Base-by-base conservation (phyloP, 1,140 invertebrate genomes). In the Pseudomyrmex concolor region DNA sequence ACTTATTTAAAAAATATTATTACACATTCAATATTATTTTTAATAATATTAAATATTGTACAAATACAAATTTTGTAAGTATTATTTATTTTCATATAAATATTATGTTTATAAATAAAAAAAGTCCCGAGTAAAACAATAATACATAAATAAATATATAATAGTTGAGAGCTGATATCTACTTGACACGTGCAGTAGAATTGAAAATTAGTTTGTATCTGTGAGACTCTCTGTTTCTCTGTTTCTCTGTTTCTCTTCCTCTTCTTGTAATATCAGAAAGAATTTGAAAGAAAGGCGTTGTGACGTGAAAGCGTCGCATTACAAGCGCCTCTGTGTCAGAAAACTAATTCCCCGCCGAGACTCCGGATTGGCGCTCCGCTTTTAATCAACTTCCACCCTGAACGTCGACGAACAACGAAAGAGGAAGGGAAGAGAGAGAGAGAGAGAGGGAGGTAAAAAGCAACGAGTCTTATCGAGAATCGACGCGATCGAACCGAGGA, bases 401-500 rank as follows among this genome's bases (percentile, higher is more conserved):
- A 48, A 19, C 54, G 76, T 78, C 54, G 73, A 55, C 62, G 67
- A 43, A 59, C 68, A 83, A 59, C 60, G 59, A 19, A 25, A 78
- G 45, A 17, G 13, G 45, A 64, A 51, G 22, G 43, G 45, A 9
- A 22, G 59, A 25, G 25, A 25, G 25, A 25, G 22, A 25, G 1
- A 48, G 13, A 17, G 73, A 12, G 9, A 25, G 7, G 7, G 5
- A 8, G 19, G 48, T 73, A 63, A 83, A 88, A 85, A 67, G 48
- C 54, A 51, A 62, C 82, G 67, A 78, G 80, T 89, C 87, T 89
- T 89, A 89, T 89, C 87, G 86, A 76, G 86, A 88, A 89, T 89
- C 86, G 87, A 88, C 85, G 83, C 88, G 84, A 90, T 89, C 89
- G 85, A 90, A 82, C 81, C 86, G 86, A 89, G 86, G 88, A 90